Conservation (phyloP, 2,797 vertebrate species). For the Thamnophis elegans region DNA sequence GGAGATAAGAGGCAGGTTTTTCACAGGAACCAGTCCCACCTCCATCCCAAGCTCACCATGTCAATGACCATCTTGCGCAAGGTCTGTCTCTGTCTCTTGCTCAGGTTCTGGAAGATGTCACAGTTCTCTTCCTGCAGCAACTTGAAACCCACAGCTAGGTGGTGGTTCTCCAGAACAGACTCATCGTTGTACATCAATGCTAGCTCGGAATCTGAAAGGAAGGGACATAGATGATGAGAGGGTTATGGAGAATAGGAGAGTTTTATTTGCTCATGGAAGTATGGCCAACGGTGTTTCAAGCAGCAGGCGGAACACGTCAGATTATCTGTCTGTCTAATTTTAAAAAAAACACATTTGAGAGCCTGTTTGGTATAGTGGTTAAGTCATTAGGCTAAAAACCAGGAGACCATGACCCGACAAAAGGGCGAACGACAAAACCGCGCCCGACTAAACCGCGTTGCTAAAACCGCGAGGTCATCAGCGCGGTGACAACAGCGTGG, state of each 20-base stretch:
- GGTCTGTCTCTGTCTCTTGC: slow-evolving; percentile 87
- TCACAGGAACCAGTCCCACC: not conserved
- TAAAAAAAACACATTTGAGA: not conserved
- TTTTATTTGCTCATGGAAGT: not conserved
- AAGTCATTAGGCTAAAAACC: not conserved
- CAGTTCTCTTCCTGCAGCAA: slow-evolving; percentile 94
- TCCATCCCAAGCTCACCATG: slow-evolving; percentile 76
- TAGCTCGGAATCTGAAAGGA: slow-evolving; percentile 86
- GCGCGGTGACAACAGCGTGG: too few relatives aligned
- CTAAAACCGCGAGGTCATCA: too few relatives aligned
- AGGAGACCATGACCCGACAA: not conserved
- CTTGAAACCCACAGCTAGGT: slow-evolving; percentile 93
- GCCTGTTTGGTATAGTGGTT: not conserved
- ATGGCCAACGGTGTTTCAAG: not conserved
- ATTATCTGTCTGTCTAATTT: not conserved
- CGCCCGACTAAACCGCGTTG: too few relatives aligned
- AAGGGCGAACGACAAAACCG: too few relatives aligned
- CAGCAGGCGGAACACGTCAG: not conserved
- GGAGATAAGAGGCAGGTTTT: not conserved
- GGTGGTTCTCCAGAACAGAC: slow-evolving; percentile 94
- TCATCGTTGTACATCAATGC: slow-evolving; percentile 96
- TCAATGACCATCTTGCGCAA: slow-evolving; percentile 94
- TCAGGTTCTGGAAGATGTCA: slow-evolving; percentile 93
- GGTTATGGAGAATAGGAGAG: not conserved
- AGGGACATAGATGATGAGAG: not conserved